Percentiles rank a stretch among this genome's conserved stretches.
phyloP scores from a whole-genome alignment of 1,140 invertebrate genomes.

The Drosophila arawakana region DNA sequence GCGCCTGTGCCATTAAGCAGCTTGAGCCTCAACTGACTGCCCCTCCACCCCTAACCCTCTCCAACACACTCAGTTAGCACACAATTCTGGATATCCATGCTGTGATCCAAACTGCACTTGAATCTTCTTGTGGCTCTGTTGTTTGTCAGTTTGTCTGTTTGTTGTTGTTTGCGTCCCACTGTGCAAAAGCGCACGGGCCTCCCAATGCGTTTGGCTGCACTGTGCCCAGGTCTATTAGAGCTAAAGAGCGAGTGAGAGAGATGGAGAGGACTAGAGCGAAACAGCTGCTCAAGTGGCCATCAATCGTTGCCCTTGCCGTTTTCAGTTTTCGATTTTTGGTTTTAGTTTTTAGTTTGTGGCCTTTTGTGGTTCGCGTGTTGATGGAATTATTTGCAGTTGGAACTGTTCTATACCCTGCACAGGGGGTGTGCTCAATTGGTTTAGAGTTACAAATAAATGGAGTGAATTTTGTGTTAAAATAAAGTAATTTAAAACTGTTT shows the following conservation, averaged over 20 bases:
- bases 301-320: conserved; percentile 75
- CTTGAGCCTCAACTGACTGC: background rate
- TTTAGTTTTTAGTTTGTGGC: conserved; percentile 40
- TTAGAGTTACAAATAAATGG: too few relatives aligned
- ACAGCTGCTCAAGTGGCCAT: conserved; percentile 73
- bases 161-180: conserved; percentile 67
- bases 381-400: conserved; percentile 81
- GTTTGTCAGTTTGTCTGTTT: conserved; percentile 10
- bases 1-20: conserved; percentile 67
- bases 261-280: background rate
- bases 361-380: conserved; percentile 48
- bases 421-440: too few relatives aligned
- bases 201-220: conserved; percentile 59
- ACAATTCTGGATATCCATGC: conserved; percentile 54
- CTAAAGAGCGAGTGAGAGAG: conserved; percentile 16
- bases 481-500: too few relatives aligned
- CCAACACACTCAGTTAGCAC: conserved; percentile 24
- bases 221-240: conserved; percentile 38
- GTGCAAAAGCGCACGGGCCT: conserved; percentile 61
- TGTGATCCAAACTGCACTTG: conserved; percentile 45
- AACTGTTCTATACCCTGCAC: conserved; percentile 11
- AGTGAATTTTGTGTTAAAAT: too few relatives aligned
- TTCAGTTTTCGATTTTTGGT: conserved; percentile 27
- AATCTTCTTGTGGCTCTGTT: conserved; percentile 32
- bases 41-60: background rate